phyloP scores from a whole-genome alignment of 2,888 invertebrate genomes.

The Clunio marinus region DNA sequence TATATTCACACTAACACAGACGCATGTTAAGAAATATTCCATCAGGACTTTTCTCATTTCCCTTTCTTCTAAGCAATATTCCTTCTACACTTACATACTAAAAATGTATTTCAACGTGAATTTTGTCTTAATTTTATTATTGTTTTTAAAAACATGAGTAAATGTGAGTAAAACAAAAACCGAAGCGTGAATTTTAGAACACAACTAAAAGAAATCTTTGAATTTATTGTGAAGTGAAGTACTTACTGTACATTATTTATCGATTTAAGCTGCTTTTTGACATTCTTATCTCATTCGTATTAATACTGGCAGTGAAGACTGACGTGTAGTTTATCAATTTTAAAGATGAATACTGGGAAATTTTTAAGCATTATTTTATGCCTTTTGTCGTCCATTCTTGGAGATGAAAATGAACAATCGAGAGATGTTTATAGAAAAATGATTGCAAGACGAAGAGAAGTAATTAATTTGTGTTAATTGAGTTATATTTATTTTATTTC shows the following conservation, averaged over 20 bases:
- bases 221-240: too few relatives aligned
- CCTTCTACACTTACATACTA: too few relatives aligned
- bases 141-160: too few relatives aligned
- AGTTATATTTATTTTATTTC: background rate
- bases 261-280: background rate
- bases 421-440: slow-evolving; percentile 25
- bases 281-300: background rate
- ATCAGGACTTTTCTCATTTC: too few relatives aligned
- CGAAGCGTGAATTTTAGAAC: too few relatives aligned
- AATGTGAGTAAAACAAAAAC: too few relatives aligned
- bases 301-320: background rate
- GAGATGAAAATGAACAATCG: background rate
- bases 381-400: background rate
- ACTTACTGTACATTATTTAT: background rate
- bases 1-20: too few relatives aligned
- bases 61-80: too few relatives aligned
- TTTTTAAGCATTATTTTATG: background rate
- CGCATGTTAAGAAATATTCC: too few relatives aligned
- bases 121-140: too few relatives aligned
- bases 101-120: too few relatives aligned
- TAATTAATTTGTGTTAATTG: background rate
- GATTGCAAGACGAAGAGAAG: slow-evolving; percentile 39
- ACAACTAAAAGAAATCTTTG: too few relatives aligned
- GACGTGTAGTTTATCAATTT: background rate
- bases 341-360: background rate